Conservation (phyloP, 2,797 vertebrate genomes). For the Sebastes reedi region DNA sequence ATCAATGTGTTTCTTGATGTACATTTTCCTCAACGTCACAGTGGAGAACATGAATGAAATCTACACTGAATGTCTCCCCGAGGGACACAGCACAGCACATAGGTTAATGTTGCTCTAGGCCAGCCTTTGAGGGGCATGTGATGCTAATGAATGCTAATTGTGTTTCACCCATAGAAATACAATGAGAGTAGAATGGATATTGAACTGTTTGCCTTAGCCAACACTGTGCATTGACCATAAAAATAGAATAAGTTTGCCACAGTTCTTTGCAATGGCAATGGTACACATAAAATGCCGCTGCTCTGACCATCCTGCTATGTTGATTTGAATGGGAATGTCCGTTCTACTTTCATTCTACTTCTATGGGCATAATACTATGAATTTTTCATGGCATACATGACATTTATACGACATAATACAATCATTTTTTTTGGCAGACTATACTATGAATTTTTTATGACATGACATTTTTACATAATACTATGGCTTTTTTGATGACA, state of each 20-base stretch:
- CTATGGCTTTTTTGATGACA: too few relatives aligned
- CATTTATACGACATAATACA: background rate
- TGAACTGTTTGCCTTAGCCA: background rate
- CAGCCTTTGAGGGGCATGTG: background rate
- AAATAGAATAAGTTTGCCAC: background rate
- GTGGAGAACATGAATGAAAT: background rate
- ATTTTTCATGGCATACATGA: background rate
- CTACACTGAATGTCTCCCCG: background rate
- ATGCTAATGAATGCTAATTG: background rate
- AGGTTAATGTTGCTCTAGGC: background rate
- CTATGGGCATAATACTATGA: background rate
- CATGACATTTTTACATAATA: too few relatives aligned
- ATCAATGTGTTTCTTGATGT: constrained; percentile 17
- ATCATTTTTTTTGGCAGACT: background rate
- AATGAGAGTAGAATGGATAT: background rate
- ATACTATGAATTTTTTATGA: background rate
- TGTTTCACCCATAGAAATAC: background rate
- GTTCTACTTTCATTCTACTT: background rate
- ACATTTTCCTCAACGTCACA: constrained; percentile 3
- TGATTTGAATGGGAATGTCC: background rate
- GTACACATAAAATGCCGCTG: background rate
- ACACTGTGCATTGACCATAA: background rate
- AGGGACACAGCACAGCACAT: background rate
- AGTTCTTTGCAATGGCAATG: background rate
- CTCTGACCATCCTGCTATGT: background rate